Base-by-base conservation (phyloP, 2,113 vertebrate species). In the Pionites leucogaster region DNA sequence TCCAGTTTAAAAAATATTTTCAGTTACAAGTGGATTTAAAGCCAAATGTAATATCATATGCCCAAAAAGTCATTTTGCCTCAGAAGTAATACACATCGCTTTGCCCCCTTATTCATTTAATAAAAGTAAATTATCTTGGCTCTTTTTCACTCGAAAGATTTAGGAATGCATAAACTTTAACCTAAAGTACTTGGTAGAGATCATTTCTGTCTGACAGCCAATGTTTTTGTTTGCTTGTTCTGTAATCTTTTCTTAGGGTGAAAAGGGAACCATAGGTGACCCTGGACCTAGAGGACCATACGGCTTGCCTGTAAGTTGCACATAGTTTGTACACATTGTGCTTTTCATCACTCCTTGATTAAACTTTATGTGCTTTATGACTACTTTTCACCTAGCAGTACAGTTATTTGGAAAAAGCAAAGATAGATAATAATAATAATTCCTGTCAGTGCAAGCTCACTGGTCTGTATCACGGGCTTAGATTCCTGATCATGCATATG, bases 241-340 rank as follows among this genome's bases (percentile, higher is more conserved):
- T 87, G 70, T 76, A 49, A 33, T 78, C 72, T 97, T 93, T 93
- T 97, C 96, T 85, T 69, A 99, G 98, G 98, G 98, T 86, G 98
- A 98, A 98, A 98, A 98, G 65, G 99, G 99, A 97, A 70, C 96
- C 35, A 29, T 85, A 63, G 99, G 99, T 67, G 99, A 99, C 64
- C 98, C 99, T 67, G 99, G 99, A 95, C 99, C 99, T 75, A 98
- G 99, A 98, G 99, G 99, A 96, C 99, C 99, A 4, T 99, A 99
- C 6, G 99, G 99, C 94, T 98, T 99, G 88, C 99, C 99, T 96
- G 99, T 99, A 97, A 99, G 99, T 99, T 92, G 71, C 62, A 27
- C 24, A 19, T n/a, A 71, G 44, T 15, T 29, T 88, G 81, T 60
- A 15, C 65, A 41, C 47, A 13, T 67, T 53, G 52, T 3, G 14